A percentile compares a stretch with the other conserved stretches of the same genome.
Conservation (phyloP, 2,113 vertebrate species). For the Agapornis roseicollis region DNA sequence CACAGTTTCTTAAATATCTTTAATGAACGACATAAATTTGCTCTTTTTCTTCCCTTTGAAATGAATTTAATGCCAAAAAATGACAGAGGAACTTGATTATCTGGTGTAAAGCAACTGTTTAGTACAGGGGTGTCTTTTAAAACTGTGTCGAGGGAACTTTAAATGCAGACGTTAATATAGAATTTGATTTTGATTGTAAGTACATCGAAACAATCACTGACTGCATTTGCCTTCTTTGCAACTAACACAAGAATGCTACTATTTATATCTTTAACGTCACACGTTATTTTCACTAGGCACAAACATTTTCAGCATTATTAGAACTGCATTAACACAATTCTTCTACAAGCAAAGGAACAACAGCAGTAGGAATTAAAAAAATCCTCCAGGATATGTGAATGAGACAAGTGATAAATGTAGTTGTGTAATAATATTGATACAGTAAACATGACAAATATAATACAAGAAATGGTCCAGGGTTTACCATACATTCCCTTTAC, state of each 20-base stretch:
- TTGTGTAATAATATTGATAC: neutral
- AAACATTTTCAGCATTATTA: neutral
- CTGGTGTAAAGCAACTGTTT: neutral
- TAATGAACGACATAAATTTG: neutral
- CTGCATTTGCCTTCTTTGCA: neutral
- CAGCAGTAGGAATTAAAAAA: neutral
- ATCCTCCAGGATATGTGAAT: neutral
- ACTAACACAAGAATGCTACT: neutral
- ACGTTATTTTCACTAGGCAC: neutral
- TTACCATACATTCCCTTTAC: neutral
- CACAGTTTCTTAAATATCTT: neutral
- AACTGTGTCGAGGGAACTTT: neutral
- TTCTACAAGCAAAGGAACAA: neutral
- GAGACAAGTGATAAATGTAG: neutral
- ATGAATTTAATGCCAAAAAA: neutral
- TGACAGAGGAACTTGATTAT: neutral
- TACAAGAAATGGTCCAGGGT: neutral
- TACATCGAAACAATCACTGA: neutral
- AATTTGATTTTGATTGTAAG: neutral
- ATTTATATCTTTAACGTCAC: neutral
- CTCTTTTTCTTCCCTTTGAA: neutral
- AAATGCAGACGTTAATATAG: neutral
- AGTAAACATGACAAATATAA: neutral
- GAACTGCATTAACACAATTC: neutral
- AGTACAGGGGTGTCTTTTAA: neutral